Conservation (phyloP, 2,888 invertebrate species). For the Zele albiditarsus region DNA sequence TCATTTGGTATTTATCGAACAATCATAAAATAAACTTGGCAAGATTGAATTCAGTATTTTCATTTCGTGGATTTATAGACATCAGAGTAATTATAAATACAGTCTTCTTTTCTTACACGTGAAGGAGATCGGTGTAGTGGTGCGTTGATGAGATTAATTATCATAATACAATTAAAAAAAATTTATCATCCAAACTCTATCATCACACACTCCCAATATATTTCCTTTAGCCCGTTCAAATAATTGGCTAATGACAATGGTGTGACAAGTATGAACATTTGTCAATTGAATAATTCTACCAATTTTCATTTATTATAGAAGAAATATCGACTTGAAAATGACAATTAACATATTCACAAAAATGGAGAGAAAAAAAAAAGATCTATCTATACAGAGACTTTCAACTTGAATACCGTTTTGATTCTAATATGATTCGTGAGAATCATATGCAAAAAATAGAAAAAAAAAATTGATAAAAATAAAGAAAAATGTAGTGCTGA, state of each 20-base stretch:
- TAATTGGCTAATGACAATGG: not conserved
- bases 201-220: not conserved
- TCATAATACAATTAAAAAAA: not conserved
- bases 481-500: not conserved
- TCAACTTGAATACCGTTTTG: not conserved
- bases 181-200: not conserved
- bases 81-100: conserved; percentile 12
- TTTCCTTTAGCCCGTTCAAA: not conserved
- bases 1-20: conserved; percentile 13
- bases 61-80: not conserved
- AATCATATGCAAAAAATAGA: not conserved
- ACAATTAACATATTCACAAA: conserved; percentile 27
- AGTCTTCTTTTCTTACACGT: conserved; percentile 20
- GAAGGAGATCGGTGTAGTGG: conserved; percentile 9
- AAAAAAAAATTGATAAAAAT: no score
- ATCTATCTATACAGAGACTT: conserved; percentile 32
- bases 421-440: not conserved
- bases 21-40: conserved; percentile 12
- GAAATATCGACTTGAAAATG: conserved; percentile 15
- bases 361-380: conserved; percentile 32
- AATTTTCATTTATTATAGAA: conserved; percentile 25
- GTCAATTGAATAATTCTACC: conserved; percentile 14
- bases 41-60: conserved; percentile 18
- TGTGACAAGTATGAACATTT: not conserved
- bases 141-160: conserved; percentile 7